Evolutionary conservation across 1,140 invertebrate species (phyloP).

Genomic region (Saccostrea glomerata): DNA sequence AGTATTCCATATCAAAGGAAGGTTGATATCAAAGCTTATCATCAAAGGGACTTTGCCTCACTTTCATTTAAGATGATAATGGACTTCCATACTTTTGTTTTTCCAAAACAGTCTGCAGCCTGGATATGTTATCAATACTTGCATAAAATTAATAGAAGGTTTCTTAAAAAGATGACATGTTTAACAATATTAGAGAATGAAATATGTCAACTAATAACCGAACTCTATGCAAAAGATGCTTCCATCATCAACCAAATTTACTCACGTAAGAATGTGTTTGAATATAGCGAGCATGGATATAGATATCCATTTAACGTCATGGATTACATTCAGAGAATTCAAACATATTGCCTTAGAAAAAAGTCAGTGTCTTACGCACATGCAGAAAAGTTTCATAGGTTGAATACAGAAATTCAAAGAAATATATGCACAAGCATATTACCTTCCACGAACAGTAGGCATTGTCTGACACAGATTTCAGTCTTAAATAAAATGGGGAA

Average conservation of each 20-base stretch:
- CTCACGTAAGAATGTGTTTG: background rate
- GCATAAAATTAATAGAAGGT: background rate
- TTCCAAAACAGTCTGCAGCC: background rate
- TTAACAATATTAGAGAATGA: background rate
- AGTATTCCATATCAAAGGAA: background rate
- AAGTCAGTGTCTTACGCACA: background rate
- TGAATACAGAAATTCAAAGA: background rate
- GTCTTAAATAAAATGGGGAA: background rate
- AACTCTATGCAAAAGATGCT: background rate
- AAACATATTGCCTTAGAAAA: background rate
- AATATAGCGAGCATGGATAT: background rate
- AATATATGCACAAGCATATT: background rate
- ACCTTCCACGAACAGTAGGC: background rate
- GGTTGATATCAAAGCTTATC: background rate
- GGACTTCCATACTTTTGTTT: background rate
- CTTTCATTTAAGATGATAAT: background rate
- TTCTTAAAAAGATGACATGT: background rate
- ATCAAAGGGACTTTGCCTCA: background rate
- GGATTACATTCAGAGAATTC: background rate
- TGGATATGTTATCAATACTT: background rate
- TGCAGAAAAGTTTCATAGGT: background rate
- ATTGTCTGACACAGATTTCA: background rate
- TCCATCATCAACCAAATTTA: background rate
- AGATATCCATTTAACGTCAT: background rate
- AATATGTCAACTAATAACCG: background rate